Evolutionary conservation across 2,888 invertebrate species (phyloP).

Genomic region (Candidula unifasciata): DNA sequence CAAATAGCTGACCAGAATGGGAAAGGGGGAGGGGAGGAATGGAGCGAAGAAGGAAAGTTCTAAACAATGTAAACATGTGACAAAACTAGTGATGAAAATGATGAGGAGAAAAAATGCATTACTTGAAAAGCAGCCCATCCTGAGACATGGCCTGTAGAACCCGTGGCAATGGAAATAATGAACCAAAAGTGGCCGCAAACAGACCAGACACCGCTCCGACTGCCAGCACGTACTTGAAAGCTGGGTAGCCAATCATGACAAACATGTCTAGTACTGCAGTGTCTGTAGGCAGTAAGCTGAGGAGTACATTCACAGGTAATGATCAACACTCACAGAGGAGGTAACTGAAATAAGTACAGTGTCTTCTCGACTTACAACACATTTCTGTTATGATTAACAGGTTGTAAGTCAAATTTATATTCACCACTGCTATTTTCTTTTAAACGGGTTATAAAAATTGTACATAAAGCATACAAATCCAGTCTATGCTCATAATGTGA

Average conservation of each 20-base stretch:
- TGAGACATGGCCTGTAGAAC: conserved; percentile 80
- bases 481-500: too few species aligned
- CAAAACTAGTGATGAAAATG: neutral
- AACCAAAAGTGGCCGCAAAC: conserved; percentile 81
- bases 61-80: too few species aligned
- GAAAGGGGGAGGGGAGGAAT: too few species aligned
- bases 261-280: conserved; percentile 89
- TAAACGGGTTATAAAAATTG: too few species aligned
- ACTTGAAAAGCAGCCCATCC: conserved; percentile 79
- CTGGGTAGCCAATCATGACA: conserved; percentile 31
- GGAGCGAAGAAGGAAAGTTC: too few species aligned
- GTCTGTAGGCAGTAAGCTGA: conserved; percentile 49
- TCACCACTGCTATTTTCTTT: too few species aligned
- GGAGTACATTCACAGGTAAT: neutral
- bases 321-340: neutral
- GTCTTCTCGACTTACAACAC: too few species aligned
- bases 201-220: conserved; percentile 95
- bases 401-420: too few species aligned
- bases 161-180: conserved; percentile 88
- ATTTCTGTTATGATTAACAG: too few species aligned
- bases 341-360: too few species aligned
- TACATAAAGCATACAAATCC: too few species aligned
- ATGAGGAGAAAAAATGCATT: conserved; percentile 78
- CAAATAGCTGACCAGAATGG: too few species aligned
- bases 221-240: conserved; percentile 85